These are phyloP conservation scores for Drosophila baimaii DNA, from an alignment of 1,140 invertebrate species.

Conservation along the genomic window DNA sequence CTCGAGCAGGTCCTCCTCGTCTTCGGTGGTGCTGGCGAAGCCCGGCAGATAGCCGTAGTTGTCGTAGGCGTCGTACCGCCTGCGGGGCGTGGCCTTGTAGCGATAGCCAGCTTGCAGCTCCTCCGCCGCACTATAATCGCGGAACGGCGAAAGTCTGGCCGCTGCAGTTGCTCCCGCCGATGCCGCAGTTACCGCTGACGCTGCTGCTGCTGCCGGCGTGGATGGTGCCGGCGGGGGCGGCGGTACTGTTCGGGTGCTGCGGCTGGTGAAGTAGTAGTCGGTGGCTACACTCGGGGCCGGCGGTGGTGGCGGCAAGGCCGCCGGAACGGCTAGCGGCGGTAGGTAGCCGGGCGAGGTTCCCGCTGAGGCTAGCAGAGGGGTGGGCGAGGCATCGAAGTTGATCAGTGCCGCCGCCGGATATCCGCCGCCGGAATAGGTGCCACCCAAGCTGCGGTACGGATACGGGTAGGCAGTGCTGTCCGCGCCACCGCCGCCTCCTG, in stretches of 20 bases:
- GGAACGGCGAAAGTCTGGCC: conserved; percentile 51
- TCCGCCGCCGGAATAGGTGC: conserved; percentile 64
- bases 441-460: conserved; percentile 60
- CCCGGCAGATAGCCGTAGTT: conserved; percentile 78
- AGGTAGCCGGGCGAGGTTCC: conserved; percentile 67
- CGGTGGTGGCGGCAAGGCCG: conserved; percentile 60
- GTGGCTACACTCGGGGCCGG: conserved; percentile 69
- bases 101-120: conserved; percentile 79
- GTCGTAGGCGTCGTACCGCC: conserved; percentile 78
- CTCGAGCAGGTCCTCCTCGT: conserved; percentile 74
- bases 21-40: conserved; percentile 73
- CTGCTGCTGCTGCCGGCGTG: conserved; percentile 41
- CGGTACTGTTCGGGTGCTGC: conserved; percentile 53
- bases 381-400: conserved; percentile 74
- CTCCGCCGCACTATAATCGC: conserved; percentile 61
- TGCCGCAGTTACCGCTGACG: conserved; percentile 27
- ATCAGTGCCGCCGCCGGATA: conserved; percentile 73
- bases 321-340: conserved; percentile 62
- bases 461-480: conserved; percentile 52
- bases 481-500: conserved; percentile 6
- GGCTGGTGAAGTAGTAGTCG: conserved; percentile 68
- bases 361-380: conserved; percentile 67
- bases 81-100: conserved; percentile 71
- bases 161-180: conserved; percentile 25
- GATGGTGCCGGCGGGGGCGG: conserved; percentile 41